Evolutionary conservation across 2,113 vertebrate genomes (phyloP), one percentile per base, ranked within the genome.

Genomic region (Syngnathoides biaculeatus): DNA sequence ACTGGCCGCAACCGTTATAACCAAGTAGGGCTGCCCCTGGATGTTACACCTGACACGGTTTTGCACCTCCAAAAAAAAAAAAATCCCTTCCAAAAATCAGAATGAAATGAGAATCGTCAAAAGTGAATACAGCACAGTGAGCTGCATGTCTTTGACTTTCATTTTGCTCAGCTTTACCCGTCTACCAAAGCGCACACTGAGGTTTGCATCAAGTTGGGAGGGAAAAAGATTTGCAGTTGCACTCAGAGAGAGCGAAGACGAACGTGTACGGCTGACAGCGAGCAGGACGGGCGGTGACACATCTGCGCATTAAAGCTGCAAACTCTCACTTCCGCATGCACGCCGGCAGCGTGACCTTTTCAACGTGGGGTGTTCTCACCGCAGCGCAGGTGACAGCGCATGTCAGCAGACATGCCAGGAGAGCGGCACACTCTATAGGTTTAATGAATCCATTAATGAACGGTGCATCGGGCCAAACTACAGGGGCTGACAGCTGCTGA

Each of bases 271-370:
- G 10, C 50, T 72, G 71, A 68, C 77, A 79, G 68, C 60, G 56
- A 55, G 43, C 62, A 63, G 35, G 57, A 76, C 75, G 73, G 63
- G 63, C 59, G 17, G 53, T 47, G 76, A 81, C 80, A 72, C 7
- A 65, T 79, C 74, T 79, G 55, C 40, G 69, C 72, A 73, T 86
- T 79, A 76, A 65, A 65, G 75, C 67, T 69, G 72, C 66, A 83
- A 76, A 76, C 68, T 87, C 79, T 78, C 76, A 74, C 74, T 78
- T 82, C 74, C 48, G 72, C 57, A 35, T 63, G 27, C 15, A 60
- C 1, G 4, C n/a, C 78, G 73, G 47, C 73, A 87, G 55, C 27
- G 65, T 84, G 84, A 86, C 86, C 82, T 89, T 88, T 87, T 82
- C 79, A 79, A 2, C 42, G 12, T 4, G 48, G 76, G 65, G 77